Percentiles rank a stretch among this genome's conserved stretches.
These are phyloP conservation scores for Psittacula derbiana DNA, from an alignment of 2,797 vertebrate genomes.

Conservation along the genomic window DNA sequence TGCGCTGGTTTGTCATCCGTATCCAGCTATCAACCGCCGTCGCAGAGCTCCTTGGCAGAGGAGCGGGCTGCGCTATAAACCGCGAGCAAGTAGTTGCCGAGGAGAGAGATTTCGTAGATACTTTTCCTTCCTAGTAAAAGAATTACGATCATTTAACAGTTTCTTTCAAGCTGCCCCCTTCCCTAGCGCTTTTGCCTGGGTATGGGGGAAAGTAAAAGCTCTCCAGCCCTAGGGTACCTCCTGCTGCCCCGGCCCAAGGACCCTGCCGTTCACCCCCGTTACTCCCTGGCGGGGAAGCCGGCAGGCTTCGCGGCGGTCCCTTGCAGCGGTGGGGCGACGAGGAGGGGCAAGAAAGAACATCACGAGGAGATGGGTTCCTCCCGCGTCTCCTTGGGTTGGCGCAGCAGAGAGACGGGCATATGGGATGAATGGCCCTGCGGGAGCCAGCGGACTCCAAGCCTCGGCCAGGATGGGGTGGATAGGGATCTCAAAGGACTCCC, in stretches of 20 bases:
- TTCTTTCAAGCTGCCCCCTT: neutral
- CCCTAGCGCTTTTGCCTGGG: neutral
- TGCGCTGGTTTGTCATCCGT: neutral
- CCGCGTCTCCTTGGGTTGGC: neutral
- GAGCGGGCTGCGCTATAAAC: neutral
- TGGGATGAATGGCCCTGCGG: neutral
- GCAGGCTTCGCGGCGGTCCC: fast-evolving
- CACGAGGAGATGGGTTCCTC: neutral
- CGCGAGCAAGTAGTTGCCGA: neutral
- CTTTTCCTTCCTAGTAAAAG: neutral
- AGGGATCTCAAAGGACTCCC: neutral
- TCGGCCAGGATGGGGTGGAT: neutral
- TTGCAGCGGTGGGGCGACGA: neutral
- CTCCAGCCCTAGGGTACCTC: neutral
- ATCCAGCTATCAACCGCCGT: neutral
- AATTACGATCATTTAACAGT: neutral
- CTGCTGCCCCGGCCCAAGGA: neutral
- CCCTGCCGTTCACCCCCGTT: neutral
- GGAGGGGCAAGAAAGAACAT: neutral
- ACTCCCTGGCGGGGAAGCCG: neutral
- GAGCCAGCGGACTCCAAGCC: neutral
- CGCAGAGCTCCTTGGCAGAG: neutral
- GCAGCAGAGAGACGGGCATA: neutral
- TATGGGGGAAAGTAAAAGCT: neutral
- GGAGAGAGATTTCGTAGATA: neutral